These are phyloP conservation scores for Melanostoma scalare DNA, from an alignment of 2,888 invertebrate genomes.

Conservation along the genomic window DNA sequence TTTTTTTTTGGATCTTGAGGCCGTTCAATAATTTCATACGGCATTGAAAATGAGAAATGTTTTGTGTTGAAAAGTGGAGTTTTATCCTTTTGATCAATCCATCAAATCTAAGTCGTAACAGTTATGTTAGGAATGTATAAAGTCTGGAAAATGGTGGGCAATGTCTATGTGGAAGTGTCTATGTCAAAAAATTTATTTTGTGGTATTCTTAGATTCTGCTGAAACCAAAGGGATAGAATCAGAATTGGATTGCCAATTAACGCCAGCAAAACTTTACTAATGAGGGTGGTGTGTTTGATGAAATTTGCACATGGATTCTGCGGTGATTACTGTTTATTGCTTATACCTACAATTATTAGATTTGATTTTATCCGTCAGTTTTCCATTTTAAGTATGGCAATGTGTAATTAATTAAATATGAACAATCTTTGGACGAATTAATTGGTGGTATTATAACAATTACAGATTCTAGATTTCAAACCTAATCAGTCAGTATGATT, in stretches of 20 bases:
- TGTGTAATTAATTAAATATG: too few relatives aligned
- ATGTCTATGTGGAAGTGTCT: slow-evolving; percentile 1
- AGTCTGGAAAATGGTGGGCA: too few relatives aligned
- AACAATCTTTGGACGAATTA: too few relatives aligned
- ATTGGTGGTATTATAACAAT: too few relatives aligned
- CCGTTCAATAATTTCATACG: slow-evolving; percentile 39
- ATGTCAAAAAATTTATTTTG: slow-evolving; percentile 55
- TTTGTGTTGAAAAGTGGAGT: not conserved
- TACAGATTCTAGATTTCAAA: too few relatives aligned
- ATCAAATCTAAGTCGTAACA: slow-evolving; percentile 10
- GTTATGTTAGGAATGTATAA: too few relatives aligned
- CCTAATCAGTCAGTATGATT: too few relatives aligned
- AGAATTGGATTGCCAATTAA: slow-evolving; percentile 3
- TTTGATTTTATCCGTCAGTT: too few relatives aligned
- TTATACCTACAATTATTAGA: too few relatives aligned
- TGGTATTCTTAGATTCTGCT: slow-evolving; percentile 12
- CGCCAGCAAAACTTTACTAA: not conserved
- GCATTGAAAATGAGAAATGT: slow-evolving; percentile 10
- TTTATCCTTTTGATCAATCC: not conserved
- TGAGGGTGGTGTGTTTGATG: slow-evolving; percentile 2
- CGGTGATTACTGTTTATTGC: too few relatives aligned
- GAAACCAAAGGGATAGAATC: not conserved
- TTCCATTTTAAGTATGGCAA: too few relatives aligned
- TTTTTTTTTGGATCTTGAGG: slow-evolving; percentile 14
- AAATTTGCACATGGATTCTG: not conserved